phyloP scores from a whole-genome alignment of 2,888 invertebrate genomes.

The Colletes collaris region DNA sequence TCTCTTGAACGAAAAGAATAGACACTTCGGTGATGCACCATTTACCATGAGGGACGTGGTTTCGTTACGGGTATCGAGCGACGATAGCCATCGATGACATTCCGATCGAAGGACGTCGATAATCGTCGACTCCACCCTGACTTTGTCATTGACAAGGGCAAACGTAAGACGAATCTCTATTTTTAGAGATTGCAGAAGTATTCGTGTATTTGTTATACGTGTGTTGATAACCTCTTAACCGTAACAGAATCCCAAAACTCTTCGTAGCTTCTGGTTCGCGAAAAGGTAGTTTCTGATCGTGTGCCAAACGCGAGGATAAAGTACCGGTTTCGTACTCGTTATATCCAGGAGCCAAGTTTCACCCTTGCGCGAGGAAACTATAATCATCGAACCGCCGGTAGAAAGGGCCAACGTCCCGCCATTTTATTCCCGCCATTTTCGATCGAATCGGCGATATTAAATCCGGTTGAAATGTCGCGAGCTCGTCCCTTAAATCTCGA shows the following conservation, averaged over 20 bases:
- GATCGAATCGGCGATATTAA: too few relatives aligned
- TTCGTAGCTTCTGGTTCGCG: background rate
- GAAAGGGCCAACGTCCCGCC: background rate
- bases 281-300: constrained; percentile 20
- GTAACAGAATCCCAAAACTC: constrained; percentile 5
- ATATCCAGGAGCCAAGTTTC: constrained; percentile 28
- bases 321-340: constrained; percentile 28
- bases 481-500: constrained; percentile 57
- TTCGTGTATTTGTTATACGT: too few relatives aligned
- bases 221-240: background rate
- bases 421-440: background rate
- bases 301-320: constrained; percentile 36
- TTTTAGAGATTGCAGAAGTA: too few relatives aligned
- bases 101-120: constrained; percentile 28
- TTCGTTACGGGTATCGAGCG: constrained; percentile 14
- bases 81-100: constrained; percentile 46
- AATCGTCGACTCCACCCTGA: constrained; percentile 13
- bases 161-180: background rate
- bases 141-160: background rate
- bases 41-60: constrained; percentile 72
- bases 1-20: constrained; percentile 64
- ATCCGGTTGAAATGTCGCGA: constrained; percentile 10
- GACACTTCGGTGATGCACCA: constrained; percentile 74
- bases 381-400: background rate
- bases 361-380: background rate